Evolutionary conservation across 2,888 invertebrate genomes (phyloP).

Genomic region (Lycocerus yunnanus): DNA sequence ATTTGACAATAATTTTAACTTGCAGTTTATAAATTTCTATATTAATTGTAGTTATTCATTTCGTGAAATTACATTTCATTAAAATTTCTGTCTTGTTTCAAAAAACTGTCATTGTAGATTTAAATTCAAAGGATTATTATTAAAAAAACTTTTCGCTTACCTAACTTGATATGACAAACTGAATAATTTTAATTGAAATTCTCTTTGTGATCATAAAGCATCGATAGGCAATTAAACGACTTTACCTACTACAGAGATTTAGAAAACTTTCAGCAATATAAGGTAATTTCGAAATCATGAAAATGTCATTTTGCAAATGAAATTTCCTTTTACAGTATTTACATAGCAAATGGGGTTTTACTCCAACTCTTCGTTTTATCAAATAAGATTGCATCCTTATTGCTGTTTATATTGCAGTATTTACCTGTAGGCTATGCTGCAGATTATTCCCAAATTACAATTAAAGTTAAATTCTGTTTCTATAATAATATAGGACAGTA

Average conservation of each 20-base stretch:
- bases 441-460: not conserved
- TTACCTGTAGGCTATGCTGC: slow-evolving; percentile 28
- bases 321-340: slow-evolving; percentile 32
- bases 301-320: slow-evolving; percentile 29
- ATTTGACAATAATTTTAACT: not conserved
- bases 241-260: slow-evolving; percentile 20
- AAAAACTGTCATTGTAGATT: not conserved
- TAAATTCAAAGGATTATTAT: slow-evolving; percentile 5
- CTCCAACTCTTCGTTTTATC: slow-evolving; percentile 35
- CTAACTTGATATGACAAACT: slow-evolving; percentile 3
- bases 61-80: not conserved
- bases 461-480: not conserved
- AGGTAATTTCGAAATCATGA: slow-evolving; percentile 29
- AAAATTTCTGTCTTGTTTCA: not conserved
- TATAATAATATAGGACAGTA: not conserved
- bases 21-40: not conserved
- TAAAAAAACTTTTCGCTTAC: not conserved
- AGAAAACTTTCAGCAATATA: slow-evolving; percentile 25
- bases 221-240: slow-evolving; percentile 26
- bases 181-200: slow-evolving; percentile 30
- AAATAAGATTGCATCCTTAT: slow-evolving; percentile 42
- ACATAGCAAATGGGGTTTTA: slow-evolving; percentile 34
- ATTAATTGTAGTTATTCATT: not conserved
- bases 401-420: slow-evolving; percentile 42
- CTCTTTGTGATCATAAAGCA: slow-evolving; percentile 25